phyloP scores from a whole-genome alignment of 2,888 invertebrate species.

The Calameuta filiformis region DNA sequence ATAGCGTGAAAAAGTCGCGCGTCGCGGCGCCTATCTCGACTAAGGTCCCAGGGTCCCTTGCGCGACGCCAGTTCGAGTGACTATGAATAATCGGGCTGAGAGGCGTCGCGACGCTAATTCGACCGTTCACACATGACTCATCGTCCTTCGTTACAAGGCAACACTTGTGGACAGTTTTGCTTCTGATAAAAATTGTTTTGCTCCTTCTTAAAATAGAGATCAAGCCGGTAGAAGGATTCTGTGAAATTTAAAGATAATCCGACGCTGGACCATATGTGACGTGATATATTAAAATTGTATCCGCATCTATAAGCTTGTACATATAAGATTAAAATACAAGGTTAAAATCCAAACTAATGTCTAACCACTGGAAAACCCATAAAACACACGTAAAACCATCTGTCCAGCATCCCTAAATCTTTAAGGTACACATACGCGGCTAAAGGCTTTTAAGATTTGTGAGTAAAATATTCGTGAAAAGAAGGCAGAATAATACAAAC shows the following conservation, averaged over 20 bases:
- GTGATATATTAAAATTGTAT: neutral
- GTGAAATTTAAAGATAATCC: neutral
- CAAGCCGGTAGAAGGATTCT: neutral
- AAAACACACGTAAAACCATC: neutral
- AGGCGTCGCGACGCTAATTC: slow-evolving; percentile 1
- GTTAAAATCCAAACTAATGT: neutral
- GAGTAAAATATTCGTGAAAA: neutral
- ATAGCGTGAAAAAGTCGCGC: neutral
- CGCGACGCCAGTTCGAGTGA: neutral
- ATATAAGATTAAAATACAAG: neutral
- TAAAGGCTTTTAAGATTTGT: neutral
- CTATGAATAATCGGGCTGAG: slow-evolving; percentile 3
- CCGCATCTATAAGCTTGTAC: neutral
- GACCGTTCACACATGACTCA: slow-evolving; percentile 4
- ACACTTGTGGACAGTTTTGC: neutral
- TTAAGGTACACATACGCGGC: neutral
- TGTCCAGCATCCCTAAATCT: neutral
- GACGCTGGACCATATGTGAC: neutral
- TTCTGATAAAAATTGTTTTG: neutral
- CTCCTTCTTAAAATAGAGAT: neutral
- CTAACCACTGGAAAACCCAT: neutral
- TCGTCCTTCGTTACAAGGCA: neutral
- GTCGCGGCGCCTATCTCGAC: neutral
- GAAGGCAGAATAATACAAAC: neutral
- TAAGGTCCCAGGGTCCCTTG: neutral